phyloP scores from a whole-genome alignment of 2,888 invertebrate genomes.

The Galerucella nymphaeae region DNA sequence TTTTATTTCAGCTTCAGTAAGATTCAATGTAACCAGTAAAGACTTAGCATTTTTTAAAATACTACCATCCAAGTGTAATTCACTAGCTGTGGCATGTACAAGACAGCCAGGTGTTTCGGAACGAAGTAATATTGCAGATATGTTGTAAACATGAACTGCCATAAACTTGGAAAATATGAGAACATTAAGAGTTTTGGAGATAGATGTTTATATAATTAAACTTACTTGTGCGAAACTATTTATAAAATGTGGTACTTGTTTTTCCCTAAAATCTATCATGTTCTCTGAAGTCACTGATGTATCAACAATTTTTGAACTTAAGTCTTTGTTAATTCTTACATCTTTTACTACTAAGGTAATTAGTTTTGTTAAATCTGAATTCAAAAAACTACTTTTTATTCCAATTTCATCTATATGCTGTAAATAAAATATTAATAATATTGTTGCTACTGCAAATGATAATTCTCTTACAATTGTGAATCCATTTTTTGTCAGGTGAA shows the following conservation, averaged over 20 bases:
- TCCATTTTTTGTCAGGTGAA: conserved; percentile 82
- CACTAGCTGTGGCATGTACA: conserved; percentile 77
- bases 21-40: conserved; percentile 78
- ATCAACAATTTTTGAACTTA: conserved; percentile 58
- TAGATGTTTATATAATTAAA: conserved; percentile 19
- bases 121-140: conserved; percentile 73
- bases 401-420: conserved; percentile 89
- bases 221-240: conserved; percentile 85
- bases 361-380: conserved; percentile 87
- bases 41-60: conserved; percentile 76
- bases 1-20: conserved; percentile 74
- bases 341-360: conserved; percentile 85
- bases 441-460: neutral
- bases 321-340: conserved; percentile 83
- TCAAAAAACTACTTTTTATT: conserved; percentile 87
- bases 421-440: conserved; percentile 64
- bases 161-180: conserved; percentile 73
- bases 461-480: conserved; percentile 57
- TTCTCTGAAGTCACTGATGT: conserved; percentile 58
- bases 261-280: conserved; percentile 74
- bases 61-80: conserved; percentile 76
- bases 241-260: conserved; percentile 81
- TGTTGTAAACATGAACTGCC: conserved; percentile 84
- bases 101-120: conserved; percentile 76
- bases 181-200: neutral